A percentile compares a stretch with the other conserved stretches of the same genome.
These are phyloP conservation scores for Ichneumon xanthorius DNA, from an alignment of 2,888 invertebrate species.

Conservation along the genomic window DNA sequence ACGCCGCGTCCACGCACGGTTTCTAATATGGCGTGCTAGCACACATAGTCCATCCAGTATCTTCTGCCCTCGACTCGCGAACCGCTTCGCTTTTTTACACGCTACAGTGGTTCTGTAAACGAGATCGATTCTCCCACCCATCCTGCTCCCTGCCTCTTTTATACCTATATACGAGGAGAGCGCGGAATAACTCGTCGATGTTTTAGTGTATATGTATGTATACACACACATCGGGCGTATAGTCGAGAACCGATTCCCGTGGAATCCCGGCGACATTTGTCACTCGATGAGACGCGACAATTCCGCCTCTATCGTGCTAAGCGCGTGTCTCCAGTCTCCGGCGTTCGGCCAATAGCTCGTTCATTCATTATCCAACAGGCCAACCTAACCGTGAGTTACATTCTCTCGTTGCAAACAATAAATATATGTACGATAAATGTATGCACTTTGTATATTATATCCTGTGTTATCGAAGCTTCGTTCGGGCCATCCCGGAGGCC, in stretches of 20 bases:
- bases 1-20: constrained; percentile 71
- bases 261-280: constrained; percentile 70
- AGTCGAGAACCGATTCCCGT: constrained; percentile 59
- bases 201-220: constrained; percentile 7
- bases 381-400: constrained; percentile 55
- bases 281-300: constrained; percentile 68
- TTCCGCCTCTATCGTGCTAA: constrained; percentile 62
- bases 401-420: constrained; percentile 17
- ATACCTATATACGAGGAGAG: constrained; percentile 23
- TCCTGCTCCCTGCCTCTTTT: not conserved
- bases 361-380: constrained; percentile 64
- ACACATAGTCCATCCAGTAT: constrained; percentile 19
- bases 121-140: constrained; percentile 65
- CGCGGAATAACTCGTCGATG: constrained; percentile 46
- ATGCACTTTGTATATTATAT: not conserved
- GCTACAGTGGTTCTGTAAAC: constrained; percentile 68
- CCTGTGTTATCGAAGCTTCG: not conserved
- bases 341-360: constrained; percentile 52
- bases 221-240: constrained; percentile 25
- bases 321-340: constrained; percentile 63
- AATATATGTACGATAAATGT: constrained; percentile 23
- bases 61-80: constrained; percentile 53
- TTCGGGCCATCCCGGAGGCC: not conserved
- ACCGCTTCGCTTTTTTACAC: constrained; percentile 67
- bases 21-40: constrained; percentile 73